A percentile compares a stretch with the other conserved stretches of the same genome.
Conservation (phyloP, 2,888 invertebrate species). For the Ophioninae sp. region DNA sequence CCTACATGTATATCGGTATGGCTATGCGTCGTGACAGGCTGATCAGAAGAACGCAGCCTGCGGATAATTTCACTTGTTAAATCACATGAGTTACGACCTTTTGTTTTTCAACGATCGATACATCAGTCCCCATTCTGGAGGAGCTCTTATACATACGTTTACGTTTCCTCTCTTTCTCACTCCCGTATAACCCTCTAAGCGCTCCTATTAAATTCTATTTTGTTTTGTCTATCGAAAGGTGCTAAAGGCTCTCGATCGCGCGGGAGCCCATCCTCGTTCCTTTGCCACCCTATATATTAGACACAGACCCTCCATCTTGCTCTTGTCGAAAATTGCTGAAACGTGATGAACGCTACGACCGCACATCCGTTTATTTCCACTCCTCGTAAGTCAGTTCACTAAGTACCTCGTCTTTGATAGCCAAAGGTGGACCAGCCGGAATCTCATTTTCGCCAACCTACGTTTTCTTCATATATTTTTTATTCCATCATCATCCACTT, state of each 20-base stretch:
- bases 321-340: constrained; percentile 63
- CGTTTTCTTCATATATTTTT: neutral
- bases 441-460: constrained; percentile 13
- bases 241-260: constrained; percentile 60
- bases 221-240: constrained; percentile 63
- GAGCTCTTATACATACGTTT: constrained; percentile 51
- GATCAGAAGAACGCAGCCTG: constrained; percentile 19
- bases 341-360: constrained; percentile 64
- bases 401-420: constrained; percentile 57
- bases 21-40: neutral
- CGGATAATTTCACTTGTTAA: constrained; percentile 34
- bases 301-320: constrained; percentile 39
- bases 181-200: constrained; percentile 25
- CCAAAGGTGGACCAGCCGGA: constrained; percentile 19
- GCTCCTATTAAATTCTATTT: constrained; percentile 63
- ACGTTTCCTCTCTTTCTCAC: constrained; percentile 48
- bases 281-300: constrained; percentile 38
- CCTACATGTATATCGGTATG: neutral
- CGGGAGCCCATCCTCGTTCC: constrained; percentile 33
- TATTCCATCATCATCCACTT: neutral
- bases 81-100: constrained; percentile 31
- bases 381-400: constrained; percentile 66
- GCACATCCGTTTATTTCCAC: constrained; percentile 64
- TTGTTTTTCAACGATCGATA: constrained; percentile 18
- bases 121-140: constrained; percentile 2